Conservation (phyloP, 1,140 invertebrate genomes). For the Marisa cornuarietis region DNA sequence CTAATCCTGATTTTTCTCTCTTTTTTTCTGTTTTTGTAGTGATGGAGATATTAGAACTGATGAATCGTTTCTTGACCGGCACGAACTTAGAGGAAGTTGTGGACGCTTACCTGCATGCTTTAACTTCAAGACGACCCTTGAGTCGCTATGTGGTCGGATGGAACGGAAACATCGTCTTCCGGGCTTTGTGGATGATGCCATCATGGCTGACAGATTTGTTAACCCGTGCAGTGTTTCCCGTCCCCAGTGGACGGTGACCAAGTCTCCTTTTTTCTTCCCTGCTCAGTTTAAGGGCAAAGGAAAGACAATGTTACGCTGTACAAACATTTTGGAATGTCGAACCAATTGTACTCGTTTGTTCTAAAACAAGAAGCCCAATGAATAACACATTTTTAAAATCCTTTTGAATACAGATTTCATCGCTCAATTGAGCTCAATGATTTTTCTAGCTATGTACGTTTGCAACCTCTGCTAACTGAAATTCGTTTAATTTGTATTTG, state of each 20-base stretch:
- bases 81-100: constrained; percentile 44
- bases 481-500: too few species aligned
- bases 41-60: background rate
- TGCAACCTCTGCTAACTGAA: too few species aligned
- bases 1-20: too few species aligned
- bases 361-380: too few species aligned
- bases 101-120: constrained; percentile 58
- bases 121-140: constrained; percentile 48
- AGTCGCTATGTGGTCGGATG: constrained; percentile 50
- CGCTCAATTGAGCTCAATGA: too few species aligned
- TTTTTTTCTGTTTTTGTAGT: constrained; percentile 11
- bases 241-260: constrained; percentile 8
- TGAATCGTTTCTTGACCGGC: constrained; percentile 3
- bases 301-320: too few species aligned
- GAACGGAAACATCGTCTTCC: constrained; percentile 52
- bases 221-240: background rate
- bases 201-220: constrained; percentile 32
- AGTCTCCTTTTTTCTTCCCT: background rate
- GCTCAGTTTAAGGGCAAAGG: too few species aligned
- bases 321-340: too few species aligned
- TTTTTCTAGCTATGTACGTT: too few species aligned
- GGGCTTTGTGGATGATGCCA: constrained; percentile 44
- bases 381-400: too few species aligned
- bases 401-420: too few species aligned
- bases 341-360: too few species aligned